phyloP scores from a whole-genome alignment of 2,797 vertebrate species.

The Falco columbarius region DNA sequence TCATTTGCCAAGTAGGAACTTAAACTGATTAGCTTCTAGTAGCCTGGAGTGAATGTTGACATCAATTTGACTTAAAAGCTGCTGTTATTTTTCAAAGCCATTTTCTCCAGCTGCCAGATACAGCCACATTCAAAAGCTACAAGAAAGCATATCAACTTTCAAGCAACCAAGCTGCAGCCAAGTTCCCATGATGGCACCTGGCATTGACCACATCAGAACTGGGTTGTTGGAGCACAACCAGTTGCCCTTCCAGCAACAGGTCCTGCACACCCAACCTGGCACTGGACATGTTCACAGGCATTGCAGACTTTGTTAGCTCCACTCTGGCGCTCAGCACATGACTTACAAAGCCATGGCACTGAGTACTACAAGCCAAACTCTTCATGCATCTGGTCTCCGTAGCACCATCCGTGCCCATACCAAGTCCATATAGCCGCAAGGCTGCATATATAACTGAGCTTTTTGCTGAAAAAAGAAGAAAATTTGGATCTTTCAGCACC shows the following conservation, averaged over 20 bases:
- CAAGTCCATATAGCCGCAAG: not conserved
- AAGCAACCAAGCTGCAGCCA: not conserved
- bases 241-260: not conserved
- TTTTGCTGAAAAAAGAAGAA: not conserved
- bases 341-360: not conserved
- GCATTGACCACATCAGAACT: not conserved
- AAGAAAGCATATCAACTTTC: not conserved
- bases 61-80: constrained; percentile 21
- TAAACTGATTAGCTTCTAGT: constrained; percentile 13
- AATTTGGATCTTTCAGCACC: not conserved
- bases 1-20: not conserved
- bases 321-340: not conserved
- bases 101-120: not conserved
- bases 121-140: not conserved
- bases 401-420: not conserved
- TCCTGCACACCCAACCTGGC: not conserved
- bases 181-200: not conserved
- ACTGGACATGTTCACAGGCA: not conserved
- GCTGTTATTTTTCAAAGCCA: not conserved
- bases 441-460: not conserved
- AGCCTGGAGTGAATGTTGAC: not conserved
- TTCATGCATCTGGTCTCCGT: not conserved
- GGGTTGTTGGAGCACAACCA: not conserved
- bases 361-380: not conserved
- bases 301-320: not conserved